Evolutionary conservation across 30 jellyfish, hydroid and myxozoan genomes (phyloP), one percentile per base, ranked within the genome.

Genomic region (Clytia hemisphaerica): DNA sequence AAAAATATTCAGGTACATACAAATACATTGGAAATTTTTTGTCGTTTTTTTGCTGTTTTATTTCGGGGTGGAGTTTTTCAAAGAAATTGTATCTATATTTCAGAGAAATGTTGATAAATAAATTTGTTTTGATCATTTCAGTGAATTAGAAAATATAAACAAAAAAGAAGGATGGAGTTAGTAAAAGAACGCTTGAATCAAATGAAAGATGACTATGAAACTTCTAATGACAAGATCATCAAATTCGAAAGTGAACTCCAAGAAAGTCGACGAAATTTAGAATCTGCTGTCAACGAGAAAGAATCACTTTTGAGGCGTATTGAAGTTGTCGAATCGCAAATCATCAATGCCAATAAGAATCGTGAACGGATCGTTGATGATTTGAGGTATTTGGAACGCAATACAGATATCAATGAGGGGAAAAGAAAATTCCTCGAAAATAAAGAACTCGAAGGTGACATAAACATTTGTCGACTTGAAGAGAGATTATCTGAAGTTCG

Each of bases 381-480:
- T n/a, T 53, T 85, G 16, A 76, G 65, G 33, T 84, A 78, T 1
- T 6, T 76, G 21, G 93, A 78, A 45, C 68, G 83, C 14, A 46
- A 67, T 16, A 61, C 77, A 14, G 96, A 85, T 50, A 55, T 68
- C 1, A 85, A 84, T 49, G 96, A 85, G 49, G 78, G 96, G 72
- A 85, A 78, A 46, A 89, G 96, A 31, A 78, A 72, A 48, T 81
- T 73, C 6, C 58, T 85, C 50, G 96, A 85, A 50, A 68, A 54
- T 49, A 46, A 91, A 25, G 92, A 77, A 33, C n/a, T 72, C 1
- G 93, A 78, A n/a, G 85, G 70, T 31, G 96, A 85, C 31, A 78
- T 54, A 10, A 31, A 71, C 37, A 31, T 76, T 27, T 33, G 42
- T 0, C 60, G 61, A 37, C 85, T 85, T 24, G 96, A 85, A 65